Evolutionary conservation across 2,888 invertebrate species (phyloP), one percentile per base, ranked within the genome.

Genomic region (Eristalinus aeneus): DNA sequence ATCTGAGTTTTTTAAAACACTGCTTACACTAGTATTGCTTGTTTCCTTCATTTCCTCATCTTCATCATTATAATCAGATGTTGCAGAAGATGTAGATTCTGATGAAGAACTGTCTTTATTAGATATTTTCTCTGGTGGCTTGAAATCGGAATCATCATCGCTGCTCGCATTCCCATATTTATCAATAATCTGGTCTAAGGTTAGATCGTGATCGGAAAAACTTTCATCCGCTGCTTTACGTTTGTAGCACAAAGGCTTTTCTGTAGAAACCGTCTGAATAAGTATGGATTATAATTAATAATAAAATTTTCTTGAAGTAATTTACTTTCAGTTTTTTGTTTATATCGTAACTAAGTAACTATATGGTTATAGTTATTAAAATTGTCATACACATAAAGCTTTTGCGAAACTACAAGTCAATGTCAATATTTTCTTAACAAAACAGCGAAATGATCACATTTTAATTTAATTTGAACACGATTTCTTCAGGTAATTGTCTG

Each of bases 91-190:
- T n/a, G 84, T 61, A 34, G 79, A 80, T 46, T 71, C 23, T 4
- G 80, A 69, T 16, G 82, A 86, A 10, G 39, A 53, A 8, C 78
- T 73, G 5, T 22, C 56, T 63, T 73, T 71, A 23, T 69, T 74
- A n/a, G 64, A 20, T 10, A 23, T 58, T 36, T 64, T 72, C 22
- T 12, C 46, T 16, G 71, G 74, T n/a, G 91, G 91, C 72, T 90
- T 85, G 84, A 90, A 92, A 63, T 92, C 92, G 0, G 91, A 89
- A 60, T 88, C 88, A n/a, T 83, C 86, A 68, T 91, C 91, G 9
- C 91, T 91, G 64, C 89, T 88, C 54, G 88, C 89, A 64, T 89
- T 88, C 53, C 89, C 90, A 74, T 90, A 92, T 77, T 91, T 91
- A 31, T 90, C 85, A 27, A 92, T 85, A 87, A 91, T 82, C 88